phyloP scores from a whole-genome alignment of 2,888 invertebrate species.

The Pseudococcus viburni region DNA sequence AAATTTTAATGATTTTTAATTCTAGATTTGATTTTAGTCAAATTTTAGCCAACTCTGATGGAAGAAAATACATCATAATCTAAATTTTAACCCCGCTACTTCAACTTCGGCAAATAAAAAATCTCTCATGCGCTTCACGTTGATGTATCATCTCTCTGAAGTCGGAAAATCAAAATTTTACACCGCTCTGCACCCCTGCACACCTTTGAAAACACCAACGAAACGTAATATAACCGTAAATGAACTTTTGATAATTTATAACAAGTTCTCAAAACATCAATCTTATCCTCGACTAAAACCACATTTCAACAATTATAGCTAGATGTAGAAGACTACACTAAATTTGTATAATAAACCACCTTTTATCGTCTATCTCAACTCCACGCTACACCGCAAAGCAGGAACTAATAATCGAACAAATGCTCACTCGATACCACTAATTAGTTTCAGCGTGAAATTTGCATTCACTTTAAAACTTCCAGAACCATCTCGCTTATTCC shows the following conservation, averaged over 20 bases:
- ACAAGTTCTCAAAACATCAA: neutral
- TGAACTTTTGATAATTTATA: neutral
- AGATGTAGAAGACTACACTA: neutral
- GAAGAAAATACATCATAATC: too few relatives aligned
- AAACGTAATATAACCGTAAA: neutral
- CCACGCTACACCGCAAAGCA: neutral
- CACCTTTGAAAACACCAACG: neutral
- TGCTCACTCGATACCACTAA: neutral
- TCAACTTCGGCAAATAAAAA: too few relatives aligned
- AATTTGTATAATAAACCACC: neutral
- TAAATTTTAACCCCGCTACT: too few relatives aligned
- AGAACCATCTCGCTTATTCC: neutral
- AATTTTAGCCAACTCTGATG: too few relatives aligned
- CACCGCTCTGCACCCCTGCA: neutral
- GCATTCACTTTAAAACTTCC: neutral
- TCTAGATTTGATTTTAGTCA: too few relatives aligned
- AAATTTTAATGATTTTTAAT: too few relatives aligned
- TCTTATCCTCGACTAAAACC: neutral
- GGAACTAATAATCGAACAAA: conserved; percentile 10
- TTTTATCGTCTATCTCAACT: neutral
- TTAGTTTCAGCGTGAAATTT: neutral
- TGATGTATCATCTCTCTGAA: too few relatives aligned
- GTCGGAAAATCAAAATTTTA: too few relatives aligned
- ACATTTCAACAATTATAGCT: too few relatives aligned
- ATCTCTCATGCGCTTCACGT: too few relatives aligned